Evolutionary conservation across 2,888 invertebrate species (phyloP), one percentile per base, ranked within the genome.

Genomic region (Lagria hirta): DNA sequence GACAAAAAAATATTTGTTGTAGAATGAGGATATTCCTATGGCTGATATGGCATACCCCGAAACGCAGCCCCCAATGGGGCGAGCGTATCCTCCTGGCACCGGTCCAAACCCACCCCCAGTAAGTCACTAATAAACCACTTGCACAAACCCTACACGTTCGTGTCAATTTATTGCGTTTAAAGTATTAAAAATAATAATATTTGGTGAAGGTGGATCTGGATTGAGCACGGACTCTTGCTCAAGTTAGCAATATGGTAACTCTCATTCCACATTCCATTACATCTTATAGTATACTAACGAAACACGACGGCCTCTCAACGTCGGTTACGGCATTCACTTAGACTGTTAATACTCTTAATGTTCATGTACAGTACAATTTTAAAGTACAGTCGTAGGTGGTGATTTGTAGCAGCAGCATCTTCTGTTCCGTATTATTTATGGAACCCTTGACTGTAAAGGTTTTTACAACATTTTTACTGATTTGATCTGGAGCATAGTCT

Each of bases 21-120:
- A 84, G 84, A 83, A 78, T 71, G 86, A 86, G 75, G 85, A 86
- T 68, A 81, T 84, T 64, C 82, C 84, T 44, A 76, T 84, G 72
- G 80, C 84, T 68, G 85, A 86, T 68, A 81, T 80, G 76, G 83
- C 82, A 65, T 84, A 82, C 69, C 83, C 83, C 52, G 84, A 84
- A 57, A 78, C 67, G 46, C 69, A 70, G 54, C 66, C 70, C 51
- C 63, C 70, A 16, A 62, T 70, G 49, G 71, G 71, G 43, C 65
- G 72, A 53, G 60, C 70, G 32, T 73, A 72, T 55, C 69, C 70
- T 48, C 63, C 71, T 47, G 71, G 70, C 49, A 62, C 69, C 54
- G 69, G 69, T 61, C 67, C 68, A 57, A 70, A 70, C 60, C 71
- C 69, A 57, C 72, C 72, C 61, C 70, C 73, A 67, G 72, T 73